phyloP scores from a whole-genome alignment of 30 jellyfish, hydroid and myxozoan species.

The Rhopilema esculentum region DNA sequence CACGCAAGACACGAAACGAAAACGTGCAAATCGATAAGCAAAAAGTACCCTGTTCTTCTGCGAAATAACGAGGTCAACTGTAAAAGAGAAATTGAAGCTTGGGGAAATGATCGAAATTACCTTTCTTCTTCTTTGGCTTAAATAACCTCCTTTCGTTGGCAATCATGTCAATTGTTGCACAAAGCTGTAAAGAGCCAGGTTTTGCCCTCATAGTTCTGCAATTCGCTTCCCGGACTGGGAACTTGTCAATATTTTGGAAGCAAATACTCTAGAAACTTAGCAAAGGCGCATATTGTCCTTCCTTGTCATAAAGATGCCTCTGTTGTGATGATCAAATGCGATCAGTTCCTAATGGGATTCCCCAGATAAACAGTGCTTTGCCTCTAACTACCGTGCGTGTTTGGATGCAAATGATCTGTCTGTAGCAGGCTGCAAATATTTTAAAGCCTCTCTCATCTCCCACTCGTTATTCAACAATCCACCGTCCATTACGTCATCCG shows the following conservation, averaged over 20 bases:
- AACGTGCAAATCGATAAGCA: too few species aligned
- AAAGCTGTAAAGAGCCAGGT: conserved; percentile 45
- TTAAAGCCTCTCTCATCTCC: not conserved
- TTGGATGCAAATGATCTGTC: not conserved
- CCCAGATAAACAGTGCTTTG: not conserved
- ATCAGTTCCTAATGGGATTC: not conserved
- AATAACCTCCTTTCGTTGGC: conserved; percentile 26
- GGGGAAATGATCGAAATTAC: not conserved
- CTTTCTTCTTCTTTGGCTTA: conserved; percentile 54
- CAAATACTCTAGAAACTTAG: too few species aligned
- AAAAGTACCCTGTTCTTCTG: not conserved
- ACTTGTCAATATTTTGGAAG: too few species aligned
- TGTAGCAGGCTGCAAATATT: not conserved
- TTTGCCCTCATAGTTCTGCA: conserved; percentile 43
- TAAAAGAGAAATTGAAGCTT: too few species aligned
- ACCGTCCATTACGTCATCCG: conserved; percentile 5
- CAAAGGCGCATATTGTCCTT: not conserved
- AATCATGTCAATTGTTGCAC: conserved; percentile 22
- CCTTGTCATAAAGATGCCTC: not conserved
- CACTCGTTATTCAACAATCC: not conserved
- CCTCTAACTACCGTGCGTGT: not conserved
- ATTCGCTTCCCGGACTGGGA: not conserved
- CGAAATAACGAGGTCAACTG: too few species aligned
- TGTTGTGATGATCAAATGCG: not conserved
- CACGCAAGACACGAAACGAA: too few species aligned